Evolutionary conservation across 2,797 vertebrate species (phyloP).

Genomic region (Dicrostonyx torquatus): DNA sequence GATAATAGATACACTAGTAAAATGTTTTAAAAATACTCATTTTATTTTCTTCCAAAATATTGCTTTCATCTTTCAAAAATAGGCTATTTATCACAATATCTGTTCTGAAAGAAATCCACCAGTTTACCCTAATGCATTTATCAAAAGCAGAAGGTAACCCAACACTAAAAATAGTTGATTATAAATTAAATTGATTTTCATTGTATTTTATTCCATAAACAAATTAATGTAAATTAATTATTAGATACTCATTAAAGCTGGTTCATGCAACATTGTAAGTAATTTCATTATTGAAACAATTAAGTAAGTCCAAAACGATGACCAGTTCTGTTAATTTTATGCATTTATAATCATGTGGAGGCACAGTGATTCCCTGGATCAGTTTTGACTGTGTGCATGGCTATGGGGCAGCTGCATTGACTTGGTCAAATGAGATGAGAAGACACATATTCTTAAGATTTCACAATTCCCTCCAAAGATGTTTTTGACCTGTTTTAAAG

Average conservation of each 20-base stretch:
- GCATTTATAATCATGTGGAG: neutral
- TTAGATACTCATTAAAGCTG: neutral
- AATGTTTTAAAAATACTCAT: neutral
- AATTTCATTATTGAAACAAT: constrained; percentile 20
- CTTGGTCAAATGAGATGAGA: neutral
- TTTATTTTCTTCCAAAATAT: neutral
- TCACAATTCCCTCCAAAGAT: neutral
- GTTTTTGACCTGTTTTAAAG: neutral
- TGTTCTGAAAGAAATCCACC: neutral
- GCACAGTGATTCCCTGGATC: neutral
- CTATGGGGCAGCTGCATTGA: no score
- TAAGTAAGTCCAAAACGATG: neutral
- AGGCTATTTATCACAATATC: neutral
- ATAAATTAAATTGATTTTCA: constrained; percentile 13
- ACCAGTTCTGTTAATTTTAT: neutral
- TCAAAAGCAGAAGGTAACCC: constrained; percentile 28
- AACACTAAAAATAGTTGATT: neutral
- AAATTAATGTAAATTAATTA: neutral
- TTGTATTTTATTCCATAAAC: neutral
- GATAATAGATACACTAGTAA: neutral
- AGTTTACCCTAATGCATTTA: neutral
- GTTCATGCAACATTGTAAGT: neutral
- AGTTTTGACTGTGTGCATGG: rapidly evolving
- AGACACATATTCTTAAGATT: no score
- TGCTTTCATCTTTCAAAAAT: neutral